Evolutionary conservation across 2,113 vertebrate genomes (phyloP).

Genomic region (Daubentonia madagascariensis): DNA sequence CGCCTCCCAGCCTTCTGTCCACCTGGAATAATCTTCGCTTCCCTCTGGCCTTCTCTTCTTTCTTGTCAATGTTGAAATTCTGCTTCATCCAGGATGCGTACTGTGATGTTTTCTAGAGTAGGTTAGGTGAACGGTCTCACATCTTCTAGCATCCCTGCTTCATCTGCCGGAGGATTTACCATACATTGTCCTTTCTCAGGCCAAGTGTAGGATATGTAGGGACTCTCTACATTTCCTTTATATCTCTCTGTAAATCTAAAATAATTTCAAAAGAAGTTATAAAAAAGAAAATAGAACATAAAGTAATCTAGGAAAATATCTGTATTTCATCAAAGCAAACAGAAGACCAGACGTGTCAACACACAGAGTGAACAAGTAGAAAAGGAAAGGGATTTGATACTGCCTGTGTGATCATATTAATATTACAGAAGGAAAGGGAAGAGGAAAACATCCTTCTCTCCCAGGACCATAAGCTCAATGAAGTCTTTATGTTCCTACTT

Average conservation of each 20-base stretch:
- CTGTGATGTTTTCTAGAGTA: background rate
- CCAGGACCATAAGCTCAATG: background rate
- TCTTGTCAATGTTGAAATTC: background rate
- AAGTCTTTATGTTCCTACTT: background rate
- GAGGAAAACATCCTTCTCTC: background rate
- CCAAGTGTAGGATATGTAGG: rapidly evolving
- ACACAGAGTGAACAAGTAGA: background rate
- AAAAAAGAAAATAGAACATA: background rate
- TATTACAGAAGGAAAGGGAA: background rate
- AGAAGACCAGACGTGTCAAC: background rate
- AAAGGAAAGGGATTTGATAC: too few relatives aligned
- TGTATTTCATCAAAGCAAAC: background rate
- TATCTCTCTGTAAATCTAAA: background rate
- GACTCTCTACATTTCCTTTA: background rate
- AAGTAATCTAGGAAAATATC: background rate
- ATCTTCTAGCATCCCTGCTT: background rate
- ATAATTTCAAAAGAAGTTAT: background rate
- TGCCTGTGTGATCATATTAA: background rate
- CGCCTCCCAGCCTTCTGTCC: background rate
- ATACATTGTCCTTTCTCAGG: background rate
- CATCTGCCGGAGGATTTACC: too few relatives aligned
- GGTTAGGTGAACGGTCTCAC: rapidly evolving
- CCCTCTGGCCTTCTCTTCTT: background rate
- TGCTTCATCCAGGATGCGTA: background rate
- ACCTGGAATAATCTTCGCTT: background rate